These are phyloP conservation scores for Drosophila ercepeae DNA, from an alignment of 1,140 invertebrate species.

Conservation along the genomic window DNA sequence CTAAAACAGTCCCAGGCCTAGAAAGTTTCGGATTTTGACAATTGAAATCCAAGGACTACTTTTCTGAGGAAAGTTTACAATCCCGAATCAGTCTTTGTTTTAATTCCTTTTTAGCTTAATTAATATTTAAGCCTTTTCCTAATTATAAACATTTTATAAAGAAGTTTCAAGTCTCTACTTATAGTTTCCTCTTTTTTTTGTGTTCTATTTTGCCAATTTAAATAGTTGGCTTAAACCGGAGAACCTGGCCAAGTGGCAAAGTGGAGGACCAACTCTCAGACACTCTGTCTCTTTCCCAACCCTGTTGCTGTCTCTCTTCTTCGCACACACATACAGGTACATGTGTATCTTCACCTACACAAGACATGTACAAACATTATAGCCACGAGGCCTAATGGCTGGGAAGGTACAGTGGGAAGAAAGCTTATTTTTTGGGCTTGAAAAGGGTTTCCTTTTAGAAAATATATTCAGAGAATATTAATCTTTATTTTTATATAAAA, in stretches of 20 bases:
- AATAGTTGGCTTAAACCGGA: background rate
- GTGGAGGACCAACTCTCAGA: background rate
- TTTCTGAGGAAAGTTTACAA: no score
- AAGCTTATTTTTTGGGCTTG: background rate
- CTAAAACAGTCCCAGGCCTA: background rate
- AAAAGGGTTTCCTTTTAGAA: background rate
- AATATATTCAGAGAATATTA: no score
- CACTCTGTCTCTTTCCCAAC: background rate
- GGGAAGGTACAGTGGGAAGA: background rate
- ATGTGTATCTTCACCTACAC: background rate
- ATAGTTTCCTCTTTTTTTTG: background rate
- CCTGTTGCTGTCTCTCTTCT: background rate
- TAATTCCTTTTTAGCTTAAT: background rate
- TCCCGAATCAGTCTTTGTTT: no score
- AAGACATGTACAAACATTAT: background rate
- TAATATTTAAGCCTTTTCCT: background rate
- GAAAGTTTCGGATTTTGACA: background rate
- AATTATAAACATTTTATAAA: background rate
- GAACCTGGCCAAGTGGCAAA: no score
- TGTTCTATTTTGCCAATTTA: background rate
- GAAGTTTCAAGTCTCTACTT: background rate
- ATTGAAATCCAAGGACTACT: background rate
- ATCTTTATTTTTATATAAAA: background rate
- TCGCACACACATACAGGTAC: slow-evolving; percentile 1
- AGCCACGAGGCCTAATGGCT: slow-evolving; percentile 25